Percentiles rank a stretch among this genome's conserved stretches.
phyloP scores from a whole-genome alignment of 2,797 vertebrate genomes.

The Protosalanx chinensis region DNA sequence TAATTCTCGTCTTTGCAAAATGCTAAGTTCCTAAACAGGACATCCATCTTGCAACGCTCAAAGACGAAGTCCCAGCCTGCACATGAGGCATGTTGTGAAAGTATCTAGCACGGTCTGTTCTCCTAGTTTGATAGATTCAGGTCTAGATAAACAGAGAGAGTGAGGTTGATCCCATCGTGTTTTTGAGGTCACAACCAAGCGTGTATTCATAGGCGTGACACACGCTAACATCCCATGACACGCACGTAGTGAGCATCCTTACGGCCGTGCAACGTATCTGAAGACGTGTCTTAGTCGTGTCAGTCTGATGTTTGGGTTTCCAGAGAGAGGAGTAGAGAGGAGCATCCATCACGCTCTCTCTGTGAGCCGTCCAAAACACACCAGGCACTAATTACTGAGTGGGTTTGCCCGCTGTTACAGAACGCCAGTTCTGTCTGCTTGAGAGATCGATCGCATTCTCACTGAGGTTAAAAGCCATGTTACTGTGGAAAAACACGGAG shows the following conservation, averaged over 20 bases:
- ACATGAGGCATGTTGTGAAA: neutral
- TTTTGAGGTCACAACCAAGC: no score
- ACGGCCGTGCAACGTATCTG: neutral
- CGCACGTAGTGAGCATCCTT: neutral
- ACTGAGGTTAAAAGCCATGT: constrained; percentile 10
- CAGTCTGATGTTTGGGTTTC: neutral
- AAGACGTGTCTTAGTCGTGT: neutral
- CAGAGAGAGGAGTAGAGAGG: neutral
- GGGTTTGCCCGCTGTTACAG: constrained; percentile 29
- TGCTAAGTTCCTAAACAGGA: neutral
- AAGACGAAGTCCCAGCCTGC: neutral
- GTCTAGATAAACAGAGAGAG: no score
- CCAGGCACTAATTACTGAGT: constrained; percentile 24
- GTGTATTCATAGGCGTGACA: no score
- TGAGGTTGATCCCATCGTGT: no score
- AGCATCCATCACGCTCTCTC: constrained; percentile 29
- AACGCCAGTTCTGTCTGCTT: constrained; percentile 5
- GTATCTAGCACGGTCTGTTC: no score
- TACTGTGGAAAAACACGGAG: neutral
- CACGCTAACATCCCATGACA: neutral
- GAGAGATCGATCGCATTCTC: constrained; percentile 9
- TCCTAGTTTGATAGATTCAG: no score
- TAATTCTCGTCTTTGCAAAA: neutral
- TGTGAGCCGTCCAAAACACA: constrained; percentile 20
- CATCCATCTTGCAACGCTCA: neutral